phyloP scores from a whole-genome alignment of 2,113 vertebrate genomes.

The Paracanthobrama guichenoti region DNA sequence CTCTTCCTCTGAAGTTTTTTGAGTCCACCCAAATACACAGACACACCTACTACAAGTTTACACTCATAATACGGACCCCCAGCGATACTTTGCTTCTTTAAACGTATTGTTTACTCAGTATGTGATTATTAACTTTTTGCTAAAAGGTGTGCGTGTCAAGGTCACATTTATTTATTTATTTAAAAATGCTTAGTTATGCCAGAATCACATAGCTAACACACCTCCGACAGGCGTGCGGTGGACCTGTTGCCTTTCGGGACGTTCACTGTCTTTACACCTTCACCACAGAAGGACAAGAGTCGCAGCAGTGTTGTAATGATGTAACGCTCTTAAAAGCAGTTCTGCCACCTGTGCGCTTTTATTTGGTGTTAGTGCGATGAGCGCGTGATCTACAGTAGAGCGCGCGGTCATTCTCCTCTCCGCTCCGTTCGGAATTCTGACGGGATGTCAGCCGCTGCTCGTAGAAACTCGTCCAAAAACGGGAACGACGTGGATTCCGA shows the following conservation, averaged over 20 bases:
- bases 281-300: neutral
- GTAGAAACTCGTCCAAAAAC: slow-evolving; percentile 31
- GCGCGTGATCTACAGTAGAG: slow-evolving; percentile 11
- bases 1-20: slow-evolving; percentile 46
- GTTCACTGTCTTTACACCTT: neutral
- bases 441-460: slow-evolving; percentile 52
- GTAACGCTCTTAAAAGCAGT: slow-evolving; percentile 10
- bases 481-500: slow-evolving; percentile 32
- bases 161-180: slow-evolving; percentile 30
- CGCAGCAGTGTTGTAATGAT: neutral
- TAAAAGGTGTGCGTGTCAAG: slow-evolving; percentile 36
- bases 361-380: neutral
- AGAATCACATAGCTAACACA: neutral
- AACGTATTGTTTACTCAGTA: slow-evolving; percentile 61
- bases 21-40: neutral
- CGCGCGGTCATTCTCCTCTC: slow-evolving; percentile 16
- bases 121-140: slow-evolving; percentile 68
- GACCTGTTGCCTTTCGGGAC: neutral
- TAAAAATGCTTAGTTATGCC: neutral
- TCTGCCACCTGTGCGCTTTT: slow-evolving; percentile 26
- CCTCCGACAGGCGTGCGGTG: neutral
- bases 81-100: slow-evolving; percentile 11
- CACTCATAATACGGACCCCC: neutral
- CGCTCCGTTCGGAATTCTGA: neutral
- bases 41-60: neutral